Base-by-base conservation (phyloP, 2,797 vertebrate species). In the Amphiprion clarkii region DNA sequence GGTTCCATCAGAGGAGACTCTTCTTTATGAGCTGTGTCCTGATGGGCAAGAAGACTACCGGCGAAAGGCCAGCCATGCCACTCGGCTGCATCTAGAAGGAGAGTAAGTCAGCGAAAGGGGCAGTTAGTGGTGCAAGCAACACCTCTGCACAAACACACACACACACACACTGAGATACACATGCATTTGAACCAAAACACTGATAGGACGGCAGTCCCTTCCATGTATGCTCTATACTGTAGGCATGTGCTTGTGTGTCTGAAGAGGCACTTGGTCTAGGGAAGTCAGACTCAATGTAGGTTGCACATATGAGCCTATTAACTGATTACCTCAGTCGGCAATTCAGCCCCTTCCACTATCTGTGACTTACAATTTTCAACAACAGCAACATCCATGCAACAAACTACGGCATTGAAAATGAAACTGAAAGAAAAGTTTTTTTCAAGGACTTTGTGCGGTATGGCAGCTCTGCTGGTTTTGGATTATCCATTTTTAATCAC, bases 11-110 rank as follows among this genome's bases (percentile, higher is more conserved):
- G 58, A 76, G 64, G 57, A 70, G 58, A 59, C 53, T 81, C 94
- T 95, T 94, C 95, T 96, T 96, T 95, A 96, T 96, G 95, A 97
- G 95, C 95, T 96, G 95, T 95, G 95, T 96, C 95, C 95, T 95
- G 95, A 97, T 96, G 95, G 96, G 95, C 96, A 95, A 95, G 95
- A 95, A 96, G 95, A 95, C 94, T 92, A 94, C 93, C 92, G 87
- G 94, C 94, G 95, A 95, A 96, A 96, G 95, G 95, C 95, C 94
- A 95, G 94, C 91, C 91, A 93, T 92, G 93, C 94, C 94, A 93
- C 94, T 95, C 87, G 91, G 91, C 88, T 92, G 93, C 93, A 85
- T 94, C 94, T 90, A 93, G 93, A 80, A 69, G 69, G 69, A 72
- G 71, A 67, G 78, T 57, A 54, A 80, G 76, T 74, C 75, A 71